Conservation (phyloP, 2,797 vertebrate species). For the Jordanella pulchra region DNA sequence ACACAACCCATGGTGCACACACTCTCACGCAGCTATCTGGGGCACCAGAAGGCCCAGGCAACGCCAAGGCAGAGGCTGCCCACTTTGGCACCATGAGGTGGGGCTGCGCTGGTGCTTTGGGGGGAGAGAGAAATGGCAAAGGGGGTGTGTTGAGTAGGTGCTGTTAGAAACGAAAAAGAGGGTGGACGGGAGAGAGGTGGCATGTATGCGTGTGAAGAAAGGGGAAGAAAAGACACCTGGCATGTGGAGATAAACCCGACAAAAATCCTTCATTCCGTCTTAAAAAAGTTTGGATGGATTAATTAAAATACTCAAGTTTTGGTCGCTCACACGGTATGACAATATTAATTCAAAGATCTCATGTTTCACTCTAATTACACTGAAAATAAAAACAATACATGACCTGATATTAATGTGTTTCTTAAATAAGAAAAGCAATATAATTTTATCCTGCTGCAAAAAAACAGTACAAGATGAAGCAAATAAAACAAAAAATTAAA, state of each 20-base stretch:
- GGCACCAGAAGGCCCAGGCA: conserved; percentile 84
- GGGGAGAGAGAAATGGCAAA: conserved; percentile 73
- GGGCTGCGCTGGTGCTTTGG: conserved; percentile 72
- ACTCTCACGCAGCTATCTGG: conserved; percentile 75
- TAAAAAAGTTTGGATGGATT: conserved; percentile 47
- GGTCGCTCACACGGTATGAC: background rate
- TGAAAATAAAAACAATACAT: background rate
- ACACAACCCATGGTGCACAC: conserved; percentile 40
- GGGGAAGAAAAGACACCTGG: conserved; percentile 59
- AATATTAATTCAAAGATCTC: background rate
- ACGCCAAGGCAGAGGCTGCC: conserved; percentile 81
- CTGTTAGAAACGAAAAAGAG: conserved; percentile 12
- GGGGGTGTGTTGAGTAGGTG: conserved; percentile 33
- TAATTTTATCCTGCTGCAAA: background rate
- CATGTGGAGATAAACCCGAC: conserved; percentile 74
- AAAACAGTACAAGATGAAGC: too few relatives aligned
- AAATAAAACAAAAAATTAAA: background rate
- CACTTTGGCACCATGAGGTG: conserved; percentile 81
- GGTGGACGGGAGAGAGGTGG: conserved; percentile 9
- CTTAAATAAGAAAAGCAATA: background rate
- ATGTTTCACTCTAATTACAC: too few relatives aligned
- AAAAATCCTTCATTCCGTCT: conserved; percentile 68
- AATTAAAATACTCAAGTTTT: conserved; percentile 1
- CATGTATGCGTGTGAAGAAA: conserved; percentile 17
- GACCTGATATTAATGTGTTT: background rate